phyloP scores from a whole-genome alignment of 2,888 invertebrate genomes.

The Lamellibrachia columna region DNA sequence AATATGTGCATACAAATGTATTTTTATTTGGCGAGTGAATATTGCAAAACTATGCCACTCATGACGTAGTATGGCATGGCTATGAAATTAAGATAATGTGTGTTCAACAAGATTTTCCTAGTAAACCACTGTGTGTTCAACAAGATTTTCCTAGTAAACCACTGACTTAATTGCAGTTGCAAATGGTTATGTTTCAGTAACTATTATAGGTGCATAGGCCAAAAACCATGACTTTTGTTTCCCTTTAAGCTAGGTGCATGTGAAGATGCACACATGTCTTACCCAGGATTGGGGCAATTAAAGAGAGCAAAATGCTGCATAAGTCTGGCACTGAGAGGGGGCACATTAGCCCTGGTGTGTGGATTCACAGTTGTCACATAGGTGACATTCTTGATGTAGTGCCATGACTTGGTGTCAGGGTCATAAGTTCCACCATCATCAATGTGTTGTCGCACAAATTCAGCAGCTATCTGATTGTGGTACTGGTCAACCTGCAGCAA shows the following conservation, averaged over 20 bases:
- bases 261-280: conserved; percentile 32
- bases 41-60: too few species aligned
- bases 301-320: conserved; percentile 63
- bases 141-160: too few species aligned
- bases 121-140: too few species aligned
- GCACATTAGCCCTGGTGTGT: conserved; percentile 52
- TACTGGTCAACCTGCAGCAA: conserved; percentile 53
- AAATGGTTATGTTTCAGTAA: too few species aligned
- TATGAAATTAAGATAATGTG: too few species aligned
- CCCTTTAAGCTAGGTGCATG: background rate
- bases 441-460: conserved; percentile 63
- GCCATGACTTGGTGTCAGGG: conserved; percentile 58
- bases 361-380: conserved; percentile 63
- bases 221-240: too few species aligned
- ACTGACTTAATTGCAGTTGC: too few species aligned
- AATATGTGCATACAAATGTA: too few species aligned
- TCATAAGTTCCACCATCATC: conserved; percentile 65
- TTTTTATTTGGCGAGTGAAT: too few species aligned
- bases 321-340: conserved; percentile 57
- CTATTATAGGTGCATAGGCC: too few species aligned
- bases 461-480: conserved; percentile 62
- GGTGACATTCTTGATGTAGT: conserved; percentile 62
- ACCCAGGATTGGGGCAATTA: conserved; percentile 59
- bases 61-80: too few species aligned
- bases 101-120: too few species aligned